Conservation (phyloP, 2,888 invertebrate genomes). For the Pyrocoelia pectoralis region DNA sequence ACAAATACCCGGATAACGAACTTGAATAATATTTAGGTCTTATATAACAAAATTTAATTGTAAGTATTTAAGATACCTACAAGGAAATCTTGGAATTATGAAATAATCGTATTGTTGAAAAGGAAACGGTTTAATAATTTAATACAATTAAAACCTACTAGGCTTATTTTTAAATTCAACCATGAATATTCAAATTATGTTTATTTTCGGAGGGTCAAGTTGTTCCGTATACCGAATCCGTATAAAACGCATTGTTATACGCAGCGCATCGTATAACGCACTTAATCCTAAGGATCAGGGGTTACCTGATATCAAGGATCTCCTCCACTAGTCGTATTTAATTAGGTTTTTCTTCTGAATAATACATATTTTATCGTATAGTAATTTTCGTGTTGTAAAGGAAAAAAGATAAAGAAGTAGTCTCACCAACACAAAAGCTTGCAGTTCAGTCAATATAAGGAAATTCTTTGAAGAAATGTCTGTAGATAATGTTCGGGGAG, state of each 20-base stretch:
- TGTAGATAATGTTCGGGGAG: constrained; percentile 35
- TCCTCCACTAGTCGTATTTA: constrained; percentile 39
- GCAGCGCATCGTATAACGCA: constrained; percentile 36
- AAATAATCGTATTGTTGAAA: constrained; percentile 8
- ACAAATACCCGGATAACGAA: background rate
- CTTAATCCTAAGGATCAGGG: constrained; percentile 41
- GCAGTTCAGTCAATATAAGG: constrained; percentile 28
- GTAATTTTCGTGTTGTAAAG: background rate
- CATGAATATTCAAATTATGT: constrained; percentile 38
- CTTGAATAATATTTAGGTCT: background rate
- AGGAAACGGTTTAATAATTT: background rate
- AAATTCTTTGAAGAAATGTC: constrained; percentile 31
- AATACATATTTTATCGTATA: background rate
- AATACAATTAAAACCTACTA: constrained; percentile 12
- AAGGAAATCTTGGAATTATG: background rate
- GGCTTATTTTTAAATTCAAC: constrained; percentile 16
- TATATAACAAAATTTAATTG: constrained; percentile 2
- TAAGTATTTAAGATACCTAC: no score
- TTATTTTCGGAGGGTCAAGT: constrained; percentile 42
- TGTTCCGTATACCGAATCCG: constrained; percentile 44
- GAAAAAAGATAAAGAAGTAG: background rate
- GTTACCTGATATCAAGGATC: constrained; percentile 43
- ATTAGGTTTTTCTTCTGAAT: constrained; percentile 38
- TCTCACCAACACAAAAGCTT: background rate
- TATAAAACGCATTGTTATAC: constrained; percentile 29